Percentiles rank a stretch among this genome's conserved stretches.
Evolutionary conservation across 1,140 invertebrate species (phyloP).

Genomic region (Drosophila kikkawai): DNA sequence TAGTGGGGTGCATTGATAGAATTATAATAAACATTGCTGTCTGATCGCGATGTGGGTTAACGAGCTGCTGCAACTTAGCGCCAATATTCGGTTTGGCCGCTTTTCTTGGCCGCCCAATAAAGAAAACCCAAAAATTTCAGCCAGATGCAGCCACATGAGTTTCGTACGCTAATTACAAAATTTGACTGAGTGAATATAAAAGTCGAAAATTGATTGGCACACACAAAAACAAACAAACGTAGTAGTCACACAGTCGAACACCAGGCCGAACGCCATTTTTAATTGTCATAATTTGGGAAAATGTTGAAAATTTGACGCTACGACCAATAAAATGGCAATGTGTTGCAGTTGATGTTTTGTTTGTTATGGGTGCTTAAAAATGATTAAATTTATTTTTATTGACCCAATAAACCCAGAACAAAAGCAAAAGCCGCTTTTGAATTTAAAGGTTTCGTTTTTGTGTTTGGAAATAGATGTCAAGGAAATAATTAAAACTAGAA

Average conservation of each 20-base stretch:
- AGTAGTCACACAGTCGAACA: constrained; percentile 1
- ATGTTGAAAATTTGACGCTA: constrained; percentile 51
- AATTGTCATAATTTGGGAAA: constrained; percentile 69
- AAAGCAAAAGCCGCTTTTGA: neutral
- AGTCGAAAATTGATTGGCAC: constrained; percentile 80
- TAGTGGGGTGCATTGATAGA: constrained; percentile 41
- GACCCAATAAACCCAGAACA: constrained; percentile 40
- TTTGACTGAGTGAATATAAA: constrained; percentile 81
- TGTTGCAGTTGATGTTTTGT: constrained; percentile 23
- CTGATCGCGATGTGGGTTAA: constrained; percentile 58
- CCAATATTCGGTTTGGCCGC: constrained; percentile 63
- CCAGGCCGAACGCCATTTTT: constrained; percentile 42
- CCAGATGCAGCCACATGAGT: constrained; percentile 61
- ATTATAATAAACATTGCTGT: constrained; percentile 54
- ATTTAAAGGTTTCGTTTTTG: constrained; percentile 2
- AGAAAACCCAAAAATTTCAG: constrained; percentile 44
- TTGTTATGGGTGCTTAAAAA: constrained; percentile 51
- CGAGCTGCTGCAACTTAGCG: constrained; percentile 69
- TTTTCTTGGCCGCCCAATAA: constrained; percentile 60
- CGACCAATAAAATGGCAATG: constrained; percentile 63
- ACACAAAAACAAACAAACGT: constrained; percentile 59
- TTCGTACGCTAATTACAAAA: constrained; percentile 69
- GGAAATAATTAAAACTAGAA: constrained; percentile 14
- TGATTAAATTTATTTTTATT: constrained; percentile 62
- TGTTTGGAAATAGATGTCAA: constrained; percentile 2